Base-by-base conservation (phyloP, 1,140 invertebrate genomes). In the Drosophila nasuta region DNA sequence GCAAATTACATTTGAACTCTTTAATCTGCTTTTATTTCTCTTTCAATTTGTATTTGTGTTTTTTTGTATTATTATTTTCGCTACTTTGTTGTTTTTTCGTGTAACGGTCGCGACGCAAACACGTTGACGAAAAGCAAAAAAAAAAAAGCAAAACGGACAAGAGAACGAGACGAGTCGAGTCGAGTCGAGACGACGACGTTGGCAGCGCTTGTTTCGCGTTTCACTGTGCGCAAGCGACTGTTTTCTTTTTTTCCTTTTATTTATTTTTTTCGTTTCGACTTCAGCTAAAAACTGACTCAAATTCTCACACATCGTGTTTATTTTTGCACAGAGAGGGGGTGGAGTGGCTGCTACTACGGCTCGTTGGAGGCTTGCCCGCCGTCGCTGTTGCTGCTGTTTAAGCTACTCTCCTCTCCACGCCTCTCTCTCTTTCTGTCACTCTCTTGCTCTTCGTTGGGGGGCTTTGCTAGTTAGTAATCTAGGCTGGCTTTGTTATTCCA, bases 211-310 rank as follows among this genome's bases (percentile, higher is more conserved):
- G 74, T 65, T 76, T 76, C 74, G 69, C 74, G 74, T 76, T 76
- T 76, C 68, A 76, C 68, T 76, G 74, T 76, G 74, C 74, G 62
- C 74, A 76, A 72, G 74, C 69, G 72, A 76, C 74, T 76, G 74
- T 75, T 70, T 75, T 75, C 56, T 72, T 57, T 65, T 72, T 54
- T 65, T 64, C n/a, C 69, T 69, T 68, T 75, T 71, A 51, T 75
- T 63, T 71, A 38, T 64, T 71, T 71, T 65, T 56, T 67, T 62
- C 65, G 65, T 63, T 62, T 35, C 51, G 67, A 65, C 60, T 75
- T 70, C 57, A 70, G 58, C 73, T 45, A 54, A 59, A 71, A 71
- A 75, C 67, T 72, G 69, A 72, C 74, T 76, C 56, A 76, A 76
- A 76, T 76, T 76, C 74, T 76, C 60, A 76, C 74, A 76, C 60